Evolutionary conservation across 2,888 invertebrate genomes (phyloP), one percentile per base, ranked within the genome.

Genomic region (Thereva nobilitata): DNA sequence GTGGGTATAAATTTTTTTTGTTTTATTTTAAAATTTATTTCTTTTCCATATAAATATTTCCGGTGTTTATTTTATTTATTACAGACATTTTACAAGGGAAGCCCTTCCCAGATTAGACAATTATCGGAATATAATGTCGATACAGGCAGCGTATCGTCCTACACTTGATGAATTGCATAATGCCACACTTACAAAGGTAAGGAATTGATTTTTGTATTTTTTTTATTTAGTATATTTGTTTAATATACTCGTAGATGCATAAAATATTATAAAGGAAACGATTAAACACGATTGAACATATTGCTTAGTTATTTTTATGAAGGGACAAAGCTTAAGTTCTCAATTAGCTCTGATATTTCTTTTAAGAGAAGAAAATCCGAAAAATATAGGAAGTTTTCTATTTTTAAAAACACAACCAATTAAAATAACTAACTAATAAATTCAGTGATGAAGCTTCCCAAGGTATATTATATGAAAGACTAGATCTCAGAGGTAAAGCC

Each of bases 141-240:
- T 94, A 52, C 93, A 93, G 79, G 93, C 93, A 3, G 92, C 90
- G 7, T 91, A 91, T 73, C 85, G 94, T 72, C 94, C 94, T 10
- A 93, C 94, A 4, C 82, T 95, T 69, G 94, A 95, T 77, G 94
- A 95, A 80, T 85, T 95, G 12, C 93, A 93, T 81, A 91, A 94
- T 79, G 88, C 91, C 66, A 91, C 92, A 9, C 79, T 91, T 42
- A 87, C 89, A 40, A 92, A 92, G 88, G 92, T 92, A 82, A 84
- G 84, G 23, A n/a, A n/a, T n/a, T n/a, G n/a, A n/a, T n/a, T n/a
- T n/a, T n/a, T n/a, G n/a, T n/a, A 47, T 5, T 10, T n/a, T 47
- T 47, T 47, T 47, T 47, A 2, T n/a, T 10, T 47, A 2, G 4
- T 47, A 2, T n/a, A 3, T n/a, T 47, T 47, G n/a, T 47, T 47